A percentile compares a stretch with the other conserved stretches of the same genome.
Evolutionary conservation across 2,797 vertebrate species (phyloP).

Genomic region (Philypnodon macrostomus): DNA sequence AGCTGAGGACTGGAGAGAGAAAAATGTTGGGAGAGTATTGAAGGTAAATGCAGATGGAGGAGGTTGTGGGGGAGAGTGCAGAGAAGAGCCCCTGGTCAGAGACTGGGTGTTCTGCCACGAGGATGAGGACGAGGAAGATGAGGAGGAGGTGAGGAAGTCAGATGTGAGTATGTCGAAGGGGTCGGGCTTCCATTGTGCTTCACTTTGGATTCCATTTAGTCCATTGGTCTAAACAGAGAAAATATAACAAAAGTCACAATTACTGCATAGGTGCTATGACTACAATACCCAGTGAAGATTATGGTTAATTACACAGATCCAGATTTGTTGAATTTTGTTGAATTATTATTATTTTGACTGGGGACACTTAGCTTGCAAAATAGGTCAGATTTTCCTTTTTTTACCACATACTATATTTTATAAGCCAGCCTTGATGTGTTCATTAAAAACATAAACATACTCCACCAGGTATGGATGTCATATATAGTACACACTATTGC

Average conservation of each 20-base stretch:
- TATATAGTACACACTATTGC: slow-evolving; percentile 24
- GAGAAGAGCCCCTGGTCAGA: slow-evolving; percentile 72
- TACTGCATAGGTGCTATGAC: not conserved
- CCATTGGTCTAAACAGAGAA: slow-evolving; percentile 71
- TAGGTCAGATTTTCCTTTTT: too few species aligned
- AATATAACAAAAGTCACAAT: slow-evolving; percentile 13
- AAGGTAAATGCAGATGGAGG: slow-evolving; percentile 44
- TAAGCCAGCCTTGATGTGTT: too few species aligned
- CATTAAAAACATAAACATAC: too few species aligned
- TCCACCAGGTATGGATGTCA: slow-evolving; percentile 36
- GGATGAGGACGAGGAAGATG: slow-evolving; percentile 67
- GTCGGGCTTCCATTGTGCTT: slow-evolving; percentile 82
- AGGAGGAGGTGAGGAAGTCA: slow-evolving; percentile 75
- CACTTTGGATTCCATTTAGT: slow-evolving; percentile 74
- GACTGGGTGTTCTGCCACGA: slow-evolving; percentile 76
- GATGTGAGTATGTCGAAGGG: slow-evolving; percentile 82
- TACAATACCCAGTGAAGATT: slow-evolving; percentile 6
- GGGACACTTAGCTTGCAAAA: too few species aligned
- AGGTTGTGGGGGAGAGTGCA: slow-evolving; percentile 44
- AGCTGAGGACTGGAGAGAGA: slow-evolving; percentile 68
- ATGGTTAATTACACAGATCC: too few species aligned
- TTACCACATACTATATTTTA: too few species aligned
- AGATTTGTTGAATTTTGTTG: too few species aligned
- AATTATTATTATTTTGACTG: too few species aligned
- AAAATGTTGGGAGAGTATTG: slow-evolving; percentile 67